Conservation (phyloP, 2,797 vertebrate genomes). For the Anisognathus igniventris region DNA sequence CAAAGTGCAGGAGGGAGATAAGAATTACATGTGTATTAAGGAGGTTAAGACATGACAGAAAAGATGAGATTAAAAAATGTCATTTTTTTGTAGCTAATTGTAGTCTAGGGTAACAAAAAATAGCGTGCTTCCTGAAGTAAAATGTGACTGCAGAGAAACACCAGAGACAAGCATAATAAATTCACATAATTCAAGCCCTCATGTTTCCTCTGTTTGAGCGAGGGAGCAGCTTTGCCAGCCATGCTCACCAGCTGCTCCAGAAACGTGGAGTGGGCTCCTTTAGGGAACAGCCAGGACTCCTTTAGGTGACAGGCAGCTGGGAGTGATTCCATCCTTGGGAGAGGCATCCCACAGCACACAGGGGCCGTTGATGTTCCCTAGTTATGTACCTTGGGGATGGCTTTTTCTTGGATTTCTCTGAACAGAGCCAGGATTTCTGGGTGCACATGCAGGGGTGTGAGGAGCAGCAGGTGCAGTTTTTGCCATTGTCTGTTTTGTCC, state of each 20-base stretch:
- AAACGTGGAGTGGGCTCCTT: neutral
- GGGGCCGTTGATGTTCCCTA: neutral
- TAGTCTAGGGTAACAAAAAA: neutral
- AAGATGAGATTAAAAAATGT: neutral
- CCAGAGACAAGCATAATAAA: neutral
- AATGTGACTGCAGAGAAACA: neutral
- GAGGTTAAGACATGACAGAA: neutral
- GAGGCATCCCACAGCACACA: neutral
- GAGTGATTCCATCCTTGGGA: neutral
- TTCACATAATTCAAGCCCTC: neutral
- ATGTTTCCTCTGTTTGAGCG: neutral
- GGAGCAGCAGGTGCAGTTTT: too few species aligned
- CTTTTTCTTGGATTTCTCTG: conserved; percentile 33
- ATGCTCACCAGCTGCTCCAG: neutral
- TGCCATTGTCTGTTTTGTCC: neutral
- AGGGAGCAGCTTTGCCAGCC: neutral
- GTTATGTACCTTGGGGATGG: neutral
- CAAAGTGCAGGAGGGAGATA: neutral
- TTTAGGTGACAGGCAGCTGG: neutral
- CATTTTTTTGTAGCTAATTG: neutral
- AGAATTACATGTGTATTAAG: neutral
- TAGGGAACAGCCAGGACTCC: neutral
- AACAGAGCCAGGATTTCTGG: neutral
- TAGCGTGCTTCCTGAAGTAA: neutral
- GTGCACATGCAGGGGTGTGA: rapidly evolving